Conservation (phyloP, 2,888 invertebrate species). For the Dolichopus griseipennis region DNA sequence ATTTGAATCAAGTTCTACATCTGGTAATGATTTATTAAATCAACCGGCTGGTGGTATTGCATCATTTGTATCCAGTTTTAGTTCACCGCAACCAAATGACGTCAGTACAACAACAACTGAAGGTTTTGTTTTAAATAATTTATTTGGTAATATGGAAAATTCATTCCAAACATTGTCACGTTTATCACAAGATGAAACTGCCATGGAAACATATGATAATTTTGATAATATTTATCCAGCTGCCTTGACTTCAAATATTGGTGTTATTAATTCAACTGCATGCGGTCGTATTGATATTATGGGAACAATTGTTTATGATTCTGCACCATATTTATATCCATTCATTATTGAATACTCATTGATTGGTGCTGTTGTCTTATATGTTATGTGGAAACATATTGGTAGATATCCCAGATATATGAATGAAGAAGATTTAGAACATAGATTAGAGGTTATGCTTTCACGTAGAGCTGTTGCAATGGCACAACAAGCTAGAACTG, state of each 20-base stretch:
- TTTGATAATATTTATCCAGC: conserved; percentile 53
- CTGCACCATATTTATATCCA: conserved; percentile 90
- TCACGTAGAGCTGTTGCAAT: conserved; percentile 78
- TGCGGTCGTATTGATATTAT: conserved; percentile 82
- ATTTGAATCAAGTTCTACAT: conserved; percentile 27
- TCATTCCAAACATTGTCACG: conserved; percentile 41
- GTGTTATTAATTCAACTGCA: conserved; percentile 48
- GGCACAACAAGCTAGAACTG: conserved; percentile 74
- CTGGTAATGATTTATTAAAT: conserved; percentile 19
- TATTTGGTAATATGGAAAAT: conserved; percentile 38
- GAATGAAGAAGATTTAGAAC: conserved; percentile 77
- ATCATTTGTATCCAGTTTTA: conserved; percentile 33
- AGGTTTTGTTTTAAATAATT: conserved; percentile 37
- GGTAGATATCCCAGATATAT: conserved; percentile 73
- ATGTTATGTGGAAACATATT: conserved; percentile 94
- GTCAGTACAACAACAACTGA: conserved; percentile 32
- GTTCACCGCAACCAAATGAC: conserved; percentile 29
- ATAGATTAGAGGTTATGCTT: conserved; percentile 78
- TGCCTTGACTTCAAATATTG: conserved; percentile 46
- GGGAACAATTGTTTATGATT: conserved; percentile 86
- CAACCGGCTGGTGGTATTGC: conserved; percentile 25
- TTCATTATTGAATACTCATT: conserved; percentile 93
- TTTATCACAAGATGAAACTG: conserved; percentile 37
- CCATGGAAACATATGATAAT: conserved; percentile 46
- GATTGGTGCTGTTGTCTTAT: conserved; percentile 89